phyloP scores from a whole-genome alignment of 2,797 vertebrate genomes.

The Bradypodion ventrale region DNA sequence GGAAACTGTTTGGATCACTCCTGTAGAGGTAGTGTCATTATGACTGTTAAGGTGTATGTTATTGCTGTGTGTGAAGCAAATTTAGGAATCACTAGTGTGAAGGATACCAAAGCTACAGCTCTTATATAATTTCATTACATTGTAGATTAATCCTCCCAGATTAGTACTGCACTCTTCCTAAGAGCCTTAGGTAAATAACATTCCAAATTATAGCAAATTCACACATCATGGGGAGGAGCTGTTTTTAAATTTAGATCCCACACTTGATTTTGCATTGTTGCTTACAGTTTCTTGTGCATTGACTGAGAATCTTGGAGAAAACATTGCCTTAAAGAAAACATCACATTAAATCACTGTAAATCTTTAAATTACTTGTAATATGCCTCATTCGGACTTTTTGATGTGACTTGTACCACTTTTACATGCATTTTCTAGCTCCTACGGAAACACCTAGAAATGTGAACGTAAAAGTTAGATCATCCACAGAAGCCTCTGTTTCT shows the following conservation, averaged over 20 bases:
- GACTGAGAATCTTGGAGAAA: background rate
- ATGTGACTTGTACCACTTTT: slow-evolving; percentile 30
- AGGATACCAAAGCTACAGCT: too few relatives aligned
- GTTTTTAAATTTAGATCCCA: background rate
- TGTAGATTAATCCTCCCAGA: too few relatives aligned
- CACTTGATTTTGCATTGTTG: background rate
- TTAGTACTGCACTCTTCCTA: too few relatives aligned
- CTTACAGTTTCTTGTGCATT: background rate
- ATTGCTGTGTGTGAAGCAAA: background rate
- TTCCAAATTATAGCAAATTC: background rate
- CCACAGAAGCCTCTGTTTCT: slow-evolving; percentile 85
- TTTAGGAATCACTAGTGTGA: background rate
- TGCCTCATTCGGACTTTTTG: background rate
- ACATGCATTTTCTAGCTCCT: slow-evolving; percentile 79
- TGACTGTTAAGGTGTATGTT: background rate
- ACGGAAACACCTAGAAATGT: slow-evolving; percentile 81
- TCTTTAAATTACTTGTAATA: background rate
- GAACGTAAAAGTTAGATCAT: slow-evolving; percentile 81
- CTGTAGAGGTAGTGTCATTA: background rate
- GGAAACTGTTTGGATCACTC: background rate
- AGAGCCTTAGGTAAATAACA: too few relatives aligned
- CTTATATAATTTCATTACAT: too few relatives aligned
- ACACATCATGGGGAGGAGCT: background rate
- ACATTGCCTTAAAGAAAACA: background rate
- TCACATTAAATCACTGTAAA: background rate